These are phyloP conservation scores for Peromyscus eremicus DNA, from an alignment of 2,797 vertebrate species.

Conservation along the genomic window DNA sequence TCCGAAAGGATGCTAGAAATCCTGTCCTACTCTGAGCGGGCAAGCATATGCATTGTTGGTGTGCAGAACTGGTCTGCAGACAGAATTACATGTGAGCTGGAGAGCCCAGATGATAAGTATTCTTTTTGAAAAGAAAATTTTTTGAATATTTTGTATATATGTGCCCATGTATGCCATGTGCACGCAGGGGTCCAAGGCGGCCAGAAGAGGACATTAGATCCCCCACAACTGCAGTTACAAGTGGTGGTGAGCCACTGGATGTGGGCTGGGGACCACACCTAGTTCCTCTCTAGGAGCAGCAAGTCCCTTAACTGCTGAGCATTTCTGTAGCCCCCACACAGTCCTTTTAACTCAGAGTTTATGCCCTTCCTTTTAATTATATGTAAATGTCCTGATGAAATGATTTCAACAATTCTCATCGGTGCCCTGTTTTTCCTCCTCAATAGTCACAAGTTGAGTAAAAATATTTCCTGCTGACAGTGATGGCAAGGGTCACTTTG, in stretches of 20 bases:
- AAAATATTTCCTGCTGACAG: slow-evolving; percentile 35
- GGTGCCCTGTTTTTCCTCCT: slow-evolving; percentile 23
- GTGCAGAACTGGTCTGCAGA: slow-evolving; percentile 60
- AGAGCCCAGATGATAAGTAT: slow-evolving; percentile 27
- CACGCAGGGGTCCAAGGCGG: neutral
- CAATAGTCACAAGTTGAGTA: neutral
- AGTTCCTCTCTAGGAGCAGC: neutral
- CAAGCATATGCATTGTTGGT: slow-evolving; percentile 67
- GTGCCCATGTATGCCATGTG: neutral
- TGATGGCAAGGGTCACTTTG: neutral
- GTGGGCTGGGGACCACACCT: neutral
- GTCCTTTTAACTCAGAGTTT: slow-evolving; percentile 66
- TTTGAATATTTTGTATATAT: neutral
- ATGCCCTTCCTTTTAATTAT: slow-evolving; percentile 51
- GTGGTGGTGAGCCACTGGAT: neutral
- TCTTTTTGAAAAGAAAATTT: neutral
- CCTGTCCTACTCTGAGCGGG: slow-evolving; percentile 71
- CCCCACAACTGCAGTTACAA: no score
- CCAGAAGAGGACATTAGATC: neutral
- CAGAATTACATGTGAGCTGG: slow-evolving; percentile 44
- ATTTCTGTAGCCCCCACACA: neutral
- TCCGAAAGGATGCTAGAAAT: slow-evolving; percentile 64
- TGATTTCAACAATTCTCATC: slow-evolving; percentile 14
- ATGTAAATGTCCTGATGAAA: slow-evolving; percentile 45
- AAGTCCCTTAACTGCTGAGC: neutral